Conservation (phyloP, 1,140 invertebrate genomes). For the Drosophila pallidifrons region DNA sequence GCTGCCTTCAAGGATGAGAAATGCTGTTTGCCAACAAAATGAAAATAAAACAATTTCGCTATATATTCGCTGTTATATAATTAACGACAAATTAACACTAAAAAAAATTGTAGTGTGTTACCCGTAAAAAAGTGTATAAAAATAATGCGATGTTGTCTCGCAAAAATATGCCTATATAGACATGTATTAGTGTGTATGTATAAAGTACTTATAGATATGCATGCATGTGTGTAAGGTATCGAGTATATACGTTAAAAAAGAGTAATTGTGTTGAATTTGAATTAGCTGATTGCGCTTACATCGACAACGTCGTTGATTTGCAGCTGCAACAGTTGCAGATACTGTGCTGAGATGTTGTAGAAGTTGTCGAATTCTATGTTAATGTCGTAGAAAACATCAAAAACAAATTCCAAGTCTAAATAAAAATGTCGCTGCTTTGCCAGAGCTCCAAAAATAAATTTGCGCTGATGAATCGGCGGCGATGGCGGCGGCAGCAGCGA, state of each 20-base stretch:
- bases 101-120: slow-evolving; percentile 14
- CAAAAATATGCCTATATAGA: slow-evolving; percentile 30
- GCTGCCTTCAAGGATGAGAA: slow-evolving; percentile 60
- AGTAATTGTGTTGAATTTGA: no score
- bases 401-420: slow-evolving; percentile 68
- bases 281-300: slow-evolving; percentile 14
- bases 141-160: no score
- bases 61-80: slow-evolving; percentile 40
- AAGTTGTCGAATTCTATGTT: slow-evolving; percentile 73
- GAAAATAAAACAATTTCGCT: background rate
- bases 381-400: slow-evolving; percentile 63
- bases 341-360: slow-evolving; percentile 33
- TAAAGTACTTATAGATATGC: slow-evolving; percentile 8
- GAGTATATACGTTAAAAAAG: background rate
- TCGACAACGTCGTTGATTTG: slow-evolving; percentile 8
- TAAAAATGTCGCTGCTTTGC: slow-evolving; percentile 78
- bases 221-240: background rate
- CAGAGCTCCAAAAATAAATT: slow-evolving; percentile 81
- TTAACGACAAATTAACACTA: slow-evolving; percentile 13
- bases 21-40: slow-evolving; percentile 29
- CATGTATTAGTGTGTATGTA: background rate
- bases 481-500: slow-evolving; percentile 33
- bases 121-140: no score
- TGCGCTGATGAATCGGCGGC: slow-evolving; percentile 59
- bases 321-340: slow-evolving; percentile 4